phyloP scores from a whole-genome alignment of 1,140 invertebrate species.

The Magallana ariakensis region DNA sequence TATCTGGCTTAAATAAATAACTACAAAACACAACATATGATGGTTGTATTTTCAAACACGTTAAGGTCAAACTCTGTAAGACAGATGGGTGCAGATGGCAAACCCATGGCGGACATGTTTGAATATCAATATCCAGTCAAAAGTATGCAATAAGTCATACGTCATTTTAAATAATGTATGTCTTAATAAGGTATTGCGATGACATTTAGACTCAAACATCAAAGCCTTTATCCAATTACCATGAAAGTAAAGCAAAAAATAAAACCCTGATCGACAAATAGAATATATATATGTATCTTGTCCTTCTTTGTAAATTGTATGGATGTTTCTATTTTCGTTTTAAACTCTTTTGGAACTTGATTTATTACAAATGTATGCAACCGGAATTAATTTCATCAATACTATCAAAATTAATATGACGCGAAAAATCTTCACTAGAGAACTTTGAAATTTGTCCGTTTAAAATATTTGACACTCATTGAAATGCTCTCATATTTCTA shows the following conservation, averaged over 20 bases:
- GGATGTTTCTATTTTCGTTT: too few relatives aligned
- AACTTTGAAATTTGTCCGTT: constrained; percentile 10
- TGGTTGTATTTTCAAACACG: background rate
- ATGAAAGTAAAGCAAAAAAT: background rate
- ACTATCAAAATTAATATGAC: background rate
- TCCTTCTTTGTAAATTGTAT: too few relatives aligned
- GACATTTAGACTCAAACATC: constrained; percentile 10
- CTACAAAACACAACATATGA: constrained; percentile 8
- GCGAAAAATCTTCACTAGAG: background rate
- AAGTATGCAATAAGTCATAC: background rate
- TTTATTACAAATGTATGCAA: background rate
- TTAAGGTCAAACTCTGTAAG: background rate
- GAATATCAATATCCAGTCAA: background rate
- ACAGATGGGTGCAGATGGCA: background rate
- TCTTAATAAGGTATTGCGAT: background rate
- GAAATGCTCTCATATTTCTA: background rate
- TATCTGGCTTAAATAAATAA: constrained; percentile 28
- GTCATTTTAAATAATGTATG: background rate
- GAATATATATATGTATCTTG: too few relatives aligned
- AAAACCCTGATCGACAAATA: background rate
- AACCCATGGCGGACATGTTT: background rate
- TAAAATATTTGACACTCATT: background rate
- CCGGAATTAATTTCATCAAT: background rate
- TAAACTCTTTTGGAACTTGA: background rate
- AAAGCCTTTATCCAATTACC: background rate